A percentile compares a stretch with the other conserved stretches of the same genome.
phyloP scores from a whole-genome alignment of 2,113 vertebrate genomes.

The Microtus montanus region DNA sequence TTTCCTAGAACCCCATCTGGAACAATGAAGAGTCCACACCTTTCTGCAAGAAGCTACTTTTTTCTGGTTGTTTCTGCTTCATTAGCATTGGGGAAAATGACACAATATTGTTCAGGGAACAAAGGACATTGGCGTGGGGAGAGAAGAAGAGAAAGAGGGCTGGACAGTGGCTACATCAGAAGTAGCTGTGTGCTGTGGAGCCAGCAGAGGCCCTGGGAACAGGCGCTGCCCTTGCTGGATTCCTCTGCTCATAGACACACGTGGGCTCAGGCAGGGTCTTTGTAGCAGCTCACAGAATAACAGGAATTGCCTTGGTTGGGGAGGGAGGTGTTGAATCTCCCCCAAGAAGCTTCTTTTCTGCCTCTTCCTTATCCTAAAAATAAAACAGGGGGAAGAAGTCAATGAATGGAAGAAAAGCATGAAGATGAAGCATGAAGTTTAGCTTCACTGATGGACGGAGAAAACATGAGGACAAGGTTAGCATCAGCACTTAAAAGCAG shows the following conservation, averaged over 20 bases:
- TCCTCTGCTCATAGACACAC: neutral
- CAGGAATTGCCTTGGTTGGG: neutral
- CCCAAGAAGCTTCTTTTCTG: slow-evolving; percentile 46
- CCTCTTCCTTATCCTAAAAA: slow-evolving; percentile 46
- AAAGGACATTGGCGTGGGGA: neutral
- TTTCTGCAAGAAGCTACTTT: neutral
- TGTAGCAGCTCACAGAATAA: slow-evolving; percentile 1
- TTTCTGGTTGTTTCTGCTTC: slow-evolving; percentile 26
- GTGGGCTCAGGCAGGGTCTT: neutral
- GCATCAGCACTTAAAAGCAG: neutral
- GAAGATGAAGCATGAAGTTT: neutral
- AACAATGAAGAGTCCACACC: neutral
- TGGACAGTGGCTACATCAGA: neutral
- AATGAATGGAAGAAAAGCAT: neutral
- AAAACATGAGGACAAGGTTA: neutral
- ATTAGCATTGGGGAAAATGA: neutral
- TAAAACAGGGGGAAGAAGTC: neutral
- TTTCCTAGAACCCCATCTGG: accelerated
- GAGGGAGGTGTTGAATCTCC: slow-evolving; percentile 34
- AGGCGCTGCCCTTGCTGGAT: neutral
- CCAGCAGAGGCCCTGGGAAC: neutral
- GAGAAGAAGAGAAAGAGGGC: neutral
- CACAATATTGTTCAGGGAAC: neutral
- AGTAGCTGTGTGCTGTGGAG: accelerated
- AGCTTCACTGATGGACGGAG: neutral